Evolutionary conservation across 2,113 vertebrate species (phyloP).

Genomic region (Nymphicus hollandicus): DNA sequence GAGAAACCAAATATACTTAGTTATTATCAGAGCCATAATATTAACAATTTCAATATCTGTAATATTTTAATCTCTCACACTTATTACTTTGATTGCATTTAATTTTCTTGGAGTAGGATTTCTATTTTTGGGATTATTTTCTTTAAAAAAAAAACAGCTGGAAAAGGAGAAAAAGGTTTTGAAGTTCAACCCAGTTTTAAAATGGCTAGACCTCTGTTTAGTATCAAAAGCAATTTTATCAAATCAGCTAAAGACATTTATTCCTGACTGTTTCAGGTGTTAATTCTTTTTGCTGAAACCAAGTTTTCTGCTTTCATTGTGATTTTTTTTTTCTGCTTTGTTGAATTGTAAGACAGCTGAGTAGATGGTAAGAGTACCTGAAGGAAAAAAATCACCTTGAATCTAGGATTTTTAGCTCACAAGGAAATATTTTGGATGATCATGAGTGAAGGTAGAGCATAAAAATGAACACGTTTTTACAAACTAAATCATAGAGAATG

Average conservation of each 20-base stretch:
- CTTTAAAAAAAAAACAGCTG: background rate
- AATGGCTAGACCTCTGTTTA: background rate
- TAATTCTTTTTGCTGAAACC: background rate
- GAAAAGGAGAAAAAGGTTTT: background rate
- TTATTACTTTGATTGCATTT: background rate
- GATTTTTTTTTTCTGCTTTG: background rate
- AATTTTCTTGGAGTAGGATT: background rate
- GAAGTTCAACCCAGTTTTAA: background rate
- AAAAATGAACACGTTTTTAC: background rate
- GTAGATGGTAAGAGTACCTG: background rate
- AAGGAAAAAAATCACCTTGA: background rate
- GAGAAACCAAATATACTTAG: background rate
- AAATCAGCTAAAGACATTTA: background rate
- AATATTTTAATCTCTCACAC: background rate
- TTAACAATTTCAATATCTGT: background rate
- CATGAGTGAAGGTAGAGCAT: background rate
- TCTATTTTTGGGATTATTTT: background rate
- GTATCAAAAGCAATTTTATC: background rate
- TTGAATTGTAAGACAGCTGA: background rate
- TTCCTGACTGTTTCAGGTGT: background rate
- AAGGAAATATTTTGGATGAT: background rate
- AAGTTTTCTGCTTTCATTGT: background rate
- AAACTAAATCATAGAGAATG: background rate
- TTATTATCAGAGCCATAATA: background rate
- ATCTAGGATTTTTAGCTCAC: background rate